phyloP scores from a whole-genome alignment of 2,113 vertebrate genomes.

The Tetrao urogallus region DNA sequence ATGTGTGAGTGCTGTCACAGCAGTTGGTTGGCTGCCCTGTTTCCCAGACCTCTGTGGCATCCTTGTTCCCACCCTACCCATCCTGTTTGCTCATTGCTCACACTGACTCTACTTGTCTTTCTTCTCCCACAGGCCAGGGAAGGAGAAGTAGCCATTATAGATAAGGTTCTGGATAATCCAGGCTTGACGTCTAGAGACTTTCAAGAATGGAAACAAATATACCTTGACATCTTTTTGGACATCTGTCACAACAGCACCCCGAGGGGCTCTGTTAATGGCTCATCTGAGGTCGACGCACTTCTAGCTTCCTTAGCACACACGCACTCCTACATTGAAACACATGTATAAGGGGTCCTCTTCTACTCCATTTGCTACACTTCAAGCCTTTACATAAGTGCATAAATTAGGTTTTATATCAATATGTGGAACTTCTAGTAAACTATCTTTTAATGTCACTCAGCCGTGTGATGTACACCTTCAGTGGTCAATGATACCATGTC shows the following conservation, averaged over 20 bases:
- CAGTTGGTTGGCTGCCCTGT: neutral
- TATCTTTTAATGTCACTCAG: constrained; percentile 81
- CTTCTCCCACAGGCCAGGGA: constrained; percentile 93
- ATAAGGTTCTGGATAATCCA: constrained; percentile 94
- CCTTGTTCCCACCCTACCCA: neutral
- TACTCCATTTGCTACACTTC: constrained; percentile 45
- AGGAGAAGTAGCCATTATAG: constrained; percentile 96
- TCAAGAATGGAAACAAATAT: constrained; percentile 96
- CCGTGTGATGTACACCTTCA: constrained; percentile 74
- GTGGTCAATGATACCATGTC: constrained; percentile 63
- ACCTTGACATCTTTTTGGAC: constrained; percentile 93
- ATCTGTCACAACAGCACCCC: constrained; percentile 77
- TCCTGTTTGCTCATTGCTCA: neutral
- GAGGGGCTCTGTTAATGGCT: constrained; percentile 77
- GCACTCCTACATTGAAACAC: constrained; percentile 98
- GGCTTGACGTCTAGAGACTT: constrained; percentile 95
- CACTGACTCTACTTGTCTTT: constrained; percentile 69
- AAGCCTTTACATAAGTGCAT: constrained; percentile 62
- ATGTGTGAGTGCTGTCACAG: accelerated
- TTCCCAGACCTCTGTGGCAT: neutral
- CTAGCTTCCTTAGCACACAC: constrained; percentile 91
- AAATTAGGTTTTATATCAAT: constrained; percentile 77
- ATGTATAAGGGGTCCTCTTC: constrained; percentile 84
- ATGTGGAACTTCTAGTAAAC: constrained; percentile 71
- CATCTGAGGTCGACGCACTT: constrained; percentile 84